Evolutionary conservation across 2,113 vertebrate species (phyloP).

Genomic region (Aptenodytes forsteri): DNA sequence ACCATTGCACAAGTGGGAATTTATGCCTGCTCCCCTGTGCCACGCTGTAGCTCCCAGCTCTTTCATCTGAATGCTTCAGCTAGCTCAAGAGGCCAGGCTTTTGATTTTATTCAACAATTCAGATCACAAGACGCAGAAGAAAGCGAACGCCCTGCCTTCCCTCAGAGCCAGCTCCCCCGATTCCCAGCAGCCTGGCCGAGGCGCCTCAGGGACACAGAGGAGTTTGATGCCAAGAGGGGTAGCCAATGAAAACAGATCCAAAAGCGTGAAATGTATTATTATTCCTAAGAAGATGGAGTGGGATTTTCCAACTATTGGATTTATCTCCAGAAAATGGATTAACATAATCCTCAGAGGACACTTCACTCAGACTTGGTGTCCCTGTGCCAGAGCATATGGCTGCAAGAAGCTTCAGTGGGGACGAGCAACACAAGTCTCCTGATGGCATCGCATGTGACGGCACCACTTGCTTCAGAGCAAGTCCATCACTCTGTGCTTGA

Average conservation of each 20-base stretch:
- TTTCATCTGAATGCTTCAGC: not conserved
- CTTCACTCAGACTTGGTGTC: not conserved
- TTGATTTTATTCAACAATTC: not conserved
- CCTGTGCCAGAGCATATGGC: not conserved
- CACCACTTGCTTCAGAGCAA: rapidly evolving
- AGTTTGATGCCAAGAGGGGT: not conserved
- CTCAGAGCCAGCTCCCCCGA: rapidly evolving
- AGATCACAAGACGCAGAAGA: not conserved
- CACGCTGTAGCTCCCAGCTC: not conserved
- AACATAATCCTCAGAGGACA: not conserved
- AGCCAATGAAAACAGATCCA: not conserved
- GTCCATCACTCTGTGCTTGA: not conserved
- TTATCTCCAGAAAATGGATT: conserved; percentile 36
- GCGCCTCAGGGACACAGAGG: not conserved
- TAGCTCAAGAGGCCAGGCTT: not conserved
- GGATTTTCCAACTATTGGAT: not conserved
- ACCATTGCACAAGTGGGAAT: not conserved
- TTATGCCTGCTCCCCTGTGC: not conserved
- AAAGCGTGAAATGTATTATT: not conserved
- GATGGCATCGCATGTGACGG: not conserved
- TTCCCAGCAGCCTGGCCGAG: not conserved
- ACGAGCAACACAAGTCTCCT: not conserved
- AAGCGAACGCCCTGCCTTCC: not conserved
- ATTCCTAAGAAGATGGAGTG: not conserved
- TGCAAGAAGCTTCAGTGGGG: not conserved